Evolutionary conservation across 2,797 vertebrate genomes (phyloP), one percentile per base, ranked within the genome.

Genomic region (Sebastiscus tertius): DNA sequence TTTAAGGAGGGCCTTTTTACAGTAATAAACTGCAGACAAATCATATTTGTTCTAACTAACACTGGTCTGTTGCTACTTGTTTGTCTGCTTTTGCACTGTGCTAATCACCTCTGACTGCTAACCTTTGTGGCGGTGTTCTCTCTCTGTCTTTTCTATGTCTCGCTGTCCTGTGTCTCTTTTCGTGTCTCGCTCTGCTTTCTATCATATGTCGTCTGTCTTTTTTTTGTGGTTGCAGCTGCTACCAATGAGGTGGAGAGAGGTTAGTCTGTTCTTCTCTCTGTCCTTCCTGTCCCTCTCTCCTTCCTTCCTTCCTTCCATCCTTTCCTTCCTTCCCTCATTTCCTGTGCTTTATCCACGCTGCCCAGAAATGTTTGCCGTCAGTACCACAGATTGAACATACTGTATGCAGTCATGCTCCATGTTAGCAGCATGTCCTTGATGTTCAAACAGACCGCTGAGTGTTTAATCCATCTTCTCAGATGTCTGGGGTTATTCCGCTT

Each of bases 241-340:
- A 98, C 98, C 97, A 99, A 99, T 99, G 98, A 99, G 97, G 98
- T 99, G 98, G 98, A 99, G 97, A 98, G 98, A 99, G 98, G 98
- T 99, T 96, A 99, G 98, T 99, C 90, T 95, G 95, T 94, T 93
- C 81, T 91, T 92, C 81, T 81, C 89, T 90, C 87, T 88, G 79
- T 85, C 83, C 78, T 77, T 83, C 56, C 68, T 84, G 86, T 82
- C 68, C 56, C 68, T 84, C 87, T 82, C 68, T 88, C 49, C 75
- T 76, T 79, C 46, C 73, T 42, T 86, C 36, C 34, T 36, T 79
- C 33, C 72, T 77, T 79, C 46, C 73, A 52, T 87, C 66, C 79
- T 59, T 77, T 73, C 58, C 72, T 72, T 75, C 68, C 88, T 81
- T 77, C 81, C 79, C 34, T 83, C 70, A 78, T 87, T 82, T 84